phyloP scores from a whole-genome alignment of 1,140 invertebrate genomes.

The Tetranychus cinnabarinus region DNA sequence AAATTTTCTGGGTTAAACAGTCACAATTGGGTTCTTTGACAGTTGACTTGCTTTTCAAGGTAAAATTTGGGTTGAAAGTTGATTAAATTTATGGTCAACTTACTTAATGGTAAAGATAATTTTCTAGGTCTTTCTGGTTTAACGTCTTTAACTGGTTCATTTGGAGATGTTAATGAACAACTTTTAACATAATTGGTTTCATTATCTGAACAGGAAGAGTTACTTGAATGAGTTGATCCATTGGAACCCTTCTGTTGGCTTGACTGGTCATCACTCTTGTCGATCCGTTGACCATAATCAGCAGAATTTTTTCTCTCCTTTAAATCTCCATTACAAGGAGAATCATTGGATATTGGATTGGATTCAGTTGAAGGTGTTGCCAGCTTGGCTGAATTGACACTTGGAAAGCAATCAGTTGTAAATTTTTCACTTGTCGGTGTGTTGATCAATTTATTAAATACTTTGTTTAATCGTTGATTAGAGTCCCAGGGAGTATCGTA shows the following conservation, averaged over 20 bases:
- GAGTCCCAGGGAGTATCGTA: constrained; percentile 14
- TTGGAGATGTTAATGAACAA: background rate
- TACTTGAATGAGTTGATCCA: too few relatives aligned
- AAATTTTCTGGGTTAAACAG: too few relatives aligned
- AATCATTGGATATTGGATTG: background rate
- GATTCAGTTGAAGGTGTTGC: background rate
- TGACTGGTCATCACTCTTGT: too few relatives aligned
- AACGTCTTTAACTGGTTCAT: background rate
- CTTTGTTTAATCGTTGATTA: constrained; percentile 1
- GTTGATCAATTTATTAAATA: constrained; percentile 6
- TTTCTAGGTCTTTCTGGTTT: background rate
- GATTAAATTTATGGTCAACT: background rate
- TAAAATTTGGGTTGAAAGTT: too few relatives aligned
- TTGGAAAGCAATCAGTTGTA: constrained; percentile 1
- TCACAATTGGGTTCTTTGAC: too few relatives aligned
- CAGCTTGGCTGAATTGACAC: background rate
- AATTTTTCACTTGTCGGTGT: constrained; percentile 2
- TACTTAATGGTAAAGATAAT: background rate
- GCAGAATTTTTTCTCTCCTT: too few relatives aligned
- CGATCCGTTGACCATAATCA: too few relatives aligned
- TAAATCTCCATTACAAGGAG: too few relatives aligned
- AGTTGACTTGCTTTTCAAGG: too few relatives aligned
- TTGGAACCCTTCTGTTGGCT: too few relatives aligned
- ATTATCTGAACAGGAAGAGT: too few relatives aligned
- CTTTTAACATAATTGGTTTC: too few relatives aligned